Base-by-base conservation (phyloP, 1,140 invertebrate species). In the Monochamus saltuarius region DNA sequence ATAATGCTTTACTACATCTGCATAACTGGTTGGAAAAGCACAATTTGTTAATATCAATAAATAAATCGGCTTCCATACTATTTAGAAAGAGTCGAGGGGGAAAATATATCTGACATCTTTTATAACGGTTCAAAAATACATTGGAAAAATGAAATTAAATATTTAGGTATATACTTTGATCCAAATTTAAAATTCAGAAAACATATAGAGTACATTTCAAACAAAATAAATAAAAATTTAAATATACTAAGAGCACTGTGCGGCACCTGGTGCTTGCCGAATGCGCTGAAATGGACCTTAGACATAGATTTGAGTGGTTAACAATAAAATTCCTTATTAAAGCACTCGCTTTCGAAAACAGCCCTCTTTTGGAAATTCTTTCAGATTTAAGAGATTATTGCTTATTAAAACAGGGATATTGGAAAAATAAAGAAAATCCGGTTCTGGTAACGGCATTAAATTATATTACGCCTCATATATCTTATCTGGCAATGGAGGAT, bases 241-340 rank as follows among this genome's bases (percentile, higher is more conserved):
- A 65, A 56, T 49, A 53, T 65, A 4, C 45, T 67, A 6, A 64
- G 63, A 43, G 38, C 36, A 13, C n/a, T 63, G 2, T 56, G 61
- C 34, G 60, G 61, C 37, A 39, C 53, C 2, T 65, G 53, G 38
- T 67, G 65, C 40, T 66, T 8, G 10, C 64, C 0, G 64, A 66
- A 49, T 34, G 47, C 13, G 55, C 29, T n/a, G 56, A 55, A 39
- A 29, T 47, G 2, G 22, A 36, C 35, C 39, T 62, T 6, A 39
- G 53, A 38, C 29, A 56, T 4, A 50, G 61, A 40, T 35, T 45
- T 35, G 22, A 34, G 56, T 38, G 14, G 29, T 14, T 63, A n/a
- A 29, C 56, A 7, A 55, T 37, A 4, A 56, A 59, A 59, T 59
- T 49, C 43, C 1, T 63, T 1, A 17, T 45, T 14, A 56, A 52